phyloP scores from a whole-genome alignment of 2,797 vertebrate genomes.

The Lemur catta region DNA sequence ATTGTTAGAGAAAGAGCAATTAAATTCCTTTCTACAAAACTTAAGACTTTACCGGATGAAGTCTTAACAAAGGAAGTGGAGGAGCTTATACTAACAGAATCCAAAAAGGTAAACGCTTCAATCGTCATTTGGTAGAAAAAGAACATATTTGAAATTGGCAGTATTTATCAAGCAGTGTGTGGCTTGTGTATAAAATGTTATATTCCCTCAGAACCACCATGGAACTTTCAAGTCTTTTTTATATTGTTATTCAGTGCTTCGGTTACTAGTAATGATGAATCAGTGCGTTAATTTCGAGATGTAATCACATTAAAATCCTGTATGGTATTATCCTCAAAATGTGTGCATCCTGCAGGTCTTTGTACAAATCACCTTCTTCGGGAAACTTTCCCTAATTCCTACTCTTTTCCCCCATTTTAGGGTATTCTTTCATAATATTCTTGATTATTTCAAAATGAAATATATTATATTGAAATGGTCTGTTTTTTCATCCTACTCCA shows the following conservation, averaged over 20 bases:
- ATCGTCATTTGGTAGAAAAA: not conserved
- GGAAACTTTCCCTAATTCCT: constrained; percentile 13
- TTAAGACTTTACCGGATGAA: constrained; percentile 94
- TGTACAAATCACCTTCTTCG: not conserved
- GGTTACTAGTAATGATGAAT: not conserved
- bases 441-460: constrained; percentile 34
- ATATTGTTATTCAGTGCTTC: not conserved
- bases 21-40: constrained; percentile 95
- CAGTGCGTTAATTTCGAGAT: not conserved
- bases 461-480: not conserved
- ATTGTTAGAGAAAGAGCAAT: constrained; percentile 97
- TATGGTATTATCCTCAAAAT: not conserved
- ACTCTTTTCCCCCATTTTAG: not conserved
- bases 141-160: not conserved
- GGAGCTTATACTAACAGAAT: constrained; percentile 93
- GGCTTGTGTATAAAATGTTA: not conserved
- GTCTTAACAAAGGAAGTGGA: constrained; percentile 97
- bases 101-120: constrained; percentile 91
- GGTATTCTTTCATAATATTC: not conserved
- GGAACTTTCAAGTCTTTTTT: not conserved
- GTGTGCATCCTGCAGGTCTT: not conserved
- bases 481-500: not conserved
- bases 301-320: not conserved
- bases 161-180: not conserved
- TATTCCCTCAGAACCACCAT: not conserved